Evolutionary conservation across 2,797 vertebrate species (phyloP), one percentile per base, ranked within the genome.

Genomic region (Eulemur albifrons): DNA sequence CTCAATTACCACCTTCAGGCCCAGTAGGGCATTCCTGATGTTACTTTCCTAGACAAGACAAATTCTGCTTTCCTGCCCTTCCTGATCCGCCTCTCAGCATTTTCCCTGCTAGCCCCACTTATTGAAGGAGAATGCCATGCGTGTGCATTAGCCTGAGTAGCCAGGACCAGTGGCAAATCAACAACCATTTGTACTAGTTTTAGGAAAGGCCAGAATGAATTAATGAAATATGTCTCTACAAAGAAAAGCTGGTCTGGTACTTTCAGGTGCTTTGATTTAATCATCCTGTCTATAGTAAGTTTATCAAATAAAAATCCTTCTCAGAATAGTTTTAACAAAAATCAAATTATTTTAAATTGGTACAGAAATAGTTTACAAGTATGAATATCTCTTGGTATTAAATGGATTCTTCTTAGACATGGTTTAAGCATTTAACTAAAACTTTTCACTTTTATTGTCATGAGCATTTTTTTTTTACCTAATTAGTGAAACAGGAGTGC

Each of bases 291-390:
- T 79, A 43, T 12, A 95, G 20, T 54, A 73, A 21, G n/a, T 40
- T 73, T 89, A 83, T 20, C 13, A 76, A 93, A 76, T 0, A 85
- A 38, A 95, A 84, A 88, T 85, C 79, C n/a, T 77, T 79, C 77
- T 82, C 57, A 90, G 77, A 93, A 92, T 15, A 77, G 40, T 72
- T 80, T 77, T 88, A 94, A 94, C n/a, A 95, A 81, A 95, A 83
- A 88, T 65, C 25, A 88, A 96, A 83, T 95, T 93, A 96, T 89
- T 92, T 79, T 95, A 89, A 93, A 96, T 86, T 88, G 65, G 40
- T 88, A 86, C 17, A 87, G 76, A 94, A 63, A 94, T 32, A 63
- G 59, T 90, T 79, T 84, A 83, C 5, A 77, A 95, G 15, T 57
- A 92, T 11, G 14, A 80, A 73, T 82, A 84, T 89, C 35, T 85